Base-by-base conservation (phyloP, 2,888 invertebrate species). In the Mythimna vitellina region DNA sequence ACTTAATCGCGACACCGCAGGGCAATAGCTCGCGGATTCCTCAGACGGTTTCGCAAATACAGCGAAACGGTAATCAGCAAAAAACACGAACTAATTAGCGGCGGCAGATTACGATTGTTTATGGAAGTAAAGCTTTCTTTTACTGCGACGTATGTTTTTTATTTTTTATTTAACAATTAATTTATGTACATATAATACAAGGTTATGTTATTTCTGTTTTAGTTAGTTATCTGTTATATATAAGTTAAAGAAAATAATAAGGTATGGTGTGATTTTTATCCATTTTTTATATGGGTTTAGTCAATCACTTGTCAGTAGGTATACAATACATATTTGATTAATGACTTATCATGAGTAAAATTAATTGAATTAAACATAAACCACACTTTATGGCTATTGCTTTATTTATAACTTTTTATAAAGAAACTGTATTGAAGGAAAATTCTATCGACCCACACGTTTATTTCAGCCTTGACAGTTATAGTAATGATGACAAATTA, bases 1-100 rank as follows among this genome's bases (percentile, higher is more conserved):
- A 80, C 81, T 80, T 80, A 82, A 86, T 76, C 63, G 73, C 76
- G 84, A 78, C 83, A 80, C 76, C 79, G 82, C 79, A 70, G 70
- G 38, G 65, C 73, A 81, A 73, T 68, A 66, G 66, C 74, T 73
- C 70, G 73, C 66, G 69, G 67, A 80, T 81, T 76, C 65, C 82
- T 75, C 76, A 73, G 79, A 78, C 60, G 61, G 51, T 80, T 83
- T 78, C 76, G 85, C 76, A 79, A 82, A 66, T 61, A 61, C 54
- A 69, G 54, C 57, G 67, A 61, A 74, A 77, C 29, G 67, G 38
- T 64, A 70, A 77, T 73, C 70, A 73, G 68, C 46, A 69, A 70
- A 66, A 72, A 71, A 63, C 70, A 69, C 53, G 42, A 68, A 67
- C 25, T 49, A 70, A 65, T 68, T 71, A 35, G 5, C 51, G 22